These are phyloP conservation scores for Larimichthys polyactis DNA, from an alignment of 2,113 vertebrate genomes.

Conservation along the genomic window DNA sequence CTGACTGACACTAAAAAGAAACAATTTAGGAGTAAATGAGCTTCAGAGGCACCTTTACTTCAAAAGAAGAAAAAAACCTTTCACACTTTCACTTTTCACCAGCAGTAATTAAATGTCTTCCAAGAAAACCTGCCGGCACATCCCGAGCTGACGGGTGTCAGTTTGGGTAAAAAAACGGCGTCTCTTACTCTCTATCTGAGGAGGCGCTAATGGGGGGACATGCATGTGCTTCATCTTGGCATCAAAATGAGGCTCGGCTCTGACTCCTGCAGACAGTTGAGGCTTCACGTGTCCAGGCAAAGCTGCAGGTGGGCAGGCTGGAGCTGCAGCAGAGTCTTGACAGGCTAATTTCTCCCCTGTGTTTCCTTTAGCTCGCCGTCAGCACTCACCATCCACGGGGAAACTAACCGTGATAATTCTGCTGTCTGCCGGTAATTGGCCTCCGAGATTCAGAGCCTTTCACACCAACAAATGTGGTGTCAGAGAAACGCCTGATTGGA, in stretches of 20 bases:
- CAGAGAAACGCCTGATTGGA: constrained; percentile 23
- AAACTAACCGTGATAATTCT: constrained; percentile 54
- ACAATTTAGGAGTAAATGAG: constrained; percentile 9
- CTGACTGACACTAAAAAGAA: constrained; percentile 47
- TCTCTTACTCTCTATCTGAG: constrained; percentile 28
- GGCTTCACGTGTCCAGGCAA: constrained; percentile 9
- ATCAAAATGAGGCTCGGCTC: constrained; percentile 10
- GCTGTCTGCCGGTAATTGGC: constrained; percentile 56
- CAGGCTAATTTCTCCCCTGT: constrained; percentile 48
- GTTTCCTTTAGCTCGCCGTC: constrained; percentile 42
- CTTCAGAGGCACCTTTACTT: constrained; percentile 9
- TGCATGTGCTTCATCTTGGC: constrained; percentile 23
- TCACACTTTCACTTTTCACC: constrained; percentile 5
- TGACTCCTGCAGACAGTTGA: constrained; percentile 14
- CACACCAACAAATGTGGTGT: constrained; percentile 3
- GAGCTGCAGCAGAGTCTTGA: constrained; percentile 14
- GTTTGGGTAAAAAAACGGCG: constrained; percentile 7
- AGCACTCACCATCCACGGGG: background rate
- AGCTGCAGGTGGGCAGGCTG: constrained; percentile 38
- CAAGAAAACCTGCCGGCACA: background rate
- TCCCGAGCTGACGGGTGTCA: constrained; percentile 45
- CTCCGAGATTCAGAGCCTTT: constrained; percentile 20
- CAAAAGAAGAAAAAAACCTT: background rate
- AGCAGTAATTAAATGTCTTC: constrained; percentile 59
- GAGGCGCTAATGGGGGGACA: constrained; percentile 36